Evolutionary conservation across 2,797 vertebrate genomes (phyloP).

Genomic region (Mormyrus proboscirostris): DNA sequence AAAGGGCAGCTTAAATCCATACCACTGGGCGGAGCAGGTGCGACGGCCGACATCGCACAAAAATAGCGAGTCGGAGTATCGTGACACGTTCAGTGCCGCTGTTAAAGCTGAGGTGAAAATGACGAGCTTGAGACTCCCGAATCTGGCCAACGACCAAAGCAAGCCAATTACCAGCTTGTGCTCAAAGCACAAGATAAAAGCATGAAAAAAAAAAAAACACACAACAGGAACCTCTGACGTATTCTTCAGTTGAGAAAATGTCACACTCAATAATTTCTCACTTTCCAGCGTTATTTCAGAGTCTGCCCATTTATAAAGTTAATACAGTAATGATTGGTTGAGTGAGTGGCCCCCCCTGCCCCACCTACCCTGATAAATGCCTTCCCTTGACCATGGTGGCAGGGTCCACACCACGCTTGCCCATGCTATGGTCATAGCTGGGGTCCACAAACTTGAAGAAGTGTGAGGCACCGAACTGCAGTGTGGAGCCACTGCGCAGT

Average conservation of each 20-base stretch:
- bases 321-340: background rate
- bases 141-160: background rate
- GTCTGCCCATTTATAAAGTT: background rate
- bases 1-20: background rate
- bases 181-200: background rate
- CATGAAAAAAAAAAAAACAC: background rate
- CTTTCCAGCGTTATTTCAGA: background rate
- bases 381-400: conserved; percentile 67
- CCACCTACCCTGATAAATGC: conserved; percentile 70
- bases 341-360: no score
- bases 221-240: background rate
- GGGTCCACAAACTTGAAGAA: conserved; percentile 98
- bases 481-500: conserved; percentile 84
- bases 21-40: background rate
- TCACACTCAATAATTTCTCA: background rate
- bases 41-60: background rate
- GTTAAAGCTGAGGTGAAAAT: no score
- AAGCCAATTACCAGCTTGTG: background rate
- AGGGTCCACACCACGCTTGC: conserved; percentile 69
- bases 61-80: background rate
- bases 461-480: conserved; percentile 85
- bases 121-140: background rate
- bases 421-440: conserved; percentile 75
- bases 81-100: background rate
- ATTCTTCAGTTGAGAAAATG: background rate